Evolutionary conservation across 2,113 vertebrate genomes (phyloP), one percentile per base, ranked within the genome.

Genomic region (Percopsis transmontana): DNA sequence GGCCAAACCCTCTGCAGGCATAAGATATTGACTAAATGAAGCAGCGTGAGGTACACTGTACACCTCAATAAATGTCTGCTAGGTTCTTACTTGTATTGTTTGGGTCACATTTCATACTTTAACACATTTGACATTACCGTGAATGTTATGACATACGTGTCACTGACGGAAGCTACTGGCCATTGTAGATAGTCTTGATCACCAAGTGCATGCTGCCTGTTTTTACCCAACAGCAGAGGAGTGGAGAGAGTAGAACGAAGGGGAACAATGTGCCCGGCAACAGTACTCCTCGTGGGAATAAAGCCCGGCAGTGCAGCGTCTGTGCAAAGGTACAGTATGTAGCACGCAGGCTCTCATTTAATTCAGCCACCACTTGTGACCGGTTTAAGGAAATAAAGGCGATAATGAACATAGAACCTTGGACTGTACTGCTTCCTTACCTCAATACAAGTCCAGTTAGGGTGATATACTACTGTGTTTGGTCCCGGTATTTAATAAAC

Each of bases 211-310:
- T 62, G 69, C 75, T 65, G 51, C 68, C 58, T 72, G 82, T 58
- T 57, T 57, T 20, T 4, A 2, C 21, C 18, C 41, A 76, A 68
- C 81, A 89, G 27, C 89, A 84, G 51, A 91, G 70, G 82, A 89
- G 82, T 76, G 66, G 85, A 67, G 89, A 93, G 66, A 90, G 77
- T 59, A 92, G 94, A 84, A 76, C 1, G 79, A 92, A 93, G 79
- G 84, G 76, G 86, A 90, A 87, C 62, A 72, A 90, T 76, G 66
- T 61, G 69, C 77, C 85, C 52, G 65, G 89, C 58, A 68, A 87
- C 64, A 85, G 87, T 27, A 84, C 91, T 38, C 79, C 91, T 61
- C 92, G 88, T 24, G 83, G 76, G 45, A 91, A 70, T 8, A 70
- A 63, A 52, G 83, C 77, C 16, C 91, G 91, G 80, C 90, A 88